A percentile compares a stretch with the other conserved stretches of the same genome.
These are phyloP conservation scores for Catocala sponsa DNA, from an alignment of 2,888 invertebrate species.

Conservation along the genomic window DNA sequence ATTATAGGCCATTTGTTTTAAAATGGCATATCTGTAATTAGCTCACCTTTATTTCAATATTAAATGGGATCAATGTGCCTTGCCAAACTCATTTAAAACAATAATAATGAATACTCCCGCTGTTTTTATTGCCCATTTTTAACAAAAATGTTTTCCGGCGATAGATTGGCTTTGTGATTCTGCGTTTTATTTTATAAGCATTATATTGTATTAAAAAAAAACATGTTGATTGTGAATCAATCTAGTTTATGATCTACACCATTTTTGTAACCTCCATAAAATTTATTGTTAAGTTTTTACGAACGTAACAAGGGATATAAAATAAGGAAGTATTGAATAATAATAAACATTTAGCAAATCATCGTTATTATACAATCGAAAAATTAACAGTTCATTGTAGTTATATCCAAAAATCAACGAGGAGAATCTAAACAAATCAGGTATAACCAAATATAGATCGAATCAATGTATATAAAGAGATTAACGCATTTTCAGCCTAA, in stretches of 20 bases:
- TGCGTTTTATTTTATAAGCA: slow-evolving; percentile 30
- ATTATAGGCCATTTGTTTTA: slow-evolving; percentile 6
- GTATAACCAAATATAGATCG: not conserved
- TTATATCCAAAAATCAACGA: not conserved
- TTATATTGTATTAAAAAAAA: slow-evolving; percentile 34
- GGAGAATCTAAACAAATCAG: not conserved
- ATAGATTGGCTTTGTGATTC: slow-evolving; percentile 26
- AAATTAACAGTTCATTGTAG: not conserved
- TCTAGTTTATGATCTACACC: slow-evolving; percentile 24
- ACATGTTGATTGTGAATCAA: slow-evolving; percentile 26
- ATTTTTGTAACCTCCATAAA: slow-evolving; percentile 28
- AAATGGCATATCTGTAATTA: slow-evolving; percentile 1
- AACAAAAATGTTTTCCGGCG: slow-evolving; percentile 20
- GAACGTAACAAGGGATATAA: not conserved
- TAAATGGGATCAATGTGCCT: slow-evolving; percentile 6
- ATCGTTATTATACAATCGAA: not conserved
- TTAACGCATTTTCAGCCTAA: not conserved
- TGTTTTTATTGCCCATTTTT: slow-evolving; percentile 28
- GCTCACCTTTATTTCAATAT: slow-evolving; percentile 4
- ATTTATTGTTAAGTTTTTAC: slow-evolving; percentile 8
- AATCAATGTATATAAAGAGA: not conserved
- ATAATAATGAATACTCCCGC: slow-evolving; percentile 21
- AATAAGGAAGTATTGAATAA: not conserved
- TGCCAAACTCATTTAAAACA: slow-evolving; percentile 19
- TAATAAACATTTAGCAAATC: not conserved